Percentiles rank a stretch among this genome's conserved stretches.
Conservation (phyloP, 2,113 vertebrate species). For the Puntigrus tetrazona region DNA sequence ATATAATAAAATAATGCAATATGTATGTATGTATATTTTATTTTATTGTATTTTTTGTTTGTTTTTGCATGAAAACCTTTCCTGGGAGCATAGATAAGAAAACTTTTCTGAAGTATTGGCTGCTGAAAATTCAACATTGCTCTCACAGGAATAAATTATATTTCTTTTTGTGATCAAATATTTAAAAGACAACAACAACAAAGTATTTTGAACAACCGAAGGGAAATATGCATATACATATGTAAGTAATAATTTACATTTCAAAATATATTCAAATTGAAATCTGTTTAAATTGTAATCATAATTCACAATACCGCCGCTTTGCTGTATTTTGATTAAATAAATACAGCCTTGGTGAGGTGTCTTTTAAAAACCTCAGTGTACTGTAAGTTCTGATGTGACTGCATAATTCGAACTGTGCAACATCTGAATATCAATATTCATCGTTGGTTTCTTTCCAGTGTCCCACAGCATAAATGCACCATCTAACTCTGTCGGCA, state of each 20-base stretch:
- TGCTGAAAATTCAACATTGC: background rate
- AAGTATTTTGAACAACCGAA: too few species aligned
- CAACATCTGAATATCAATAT: conserved; percentile 27
- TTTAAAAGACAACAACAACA: too few species aligned
- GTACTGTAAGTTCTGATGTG: background rate
- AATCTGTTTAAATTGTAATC: background rate
- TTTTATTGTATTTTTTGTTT: too few species aligned
- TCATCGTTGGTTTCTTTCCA: background rate
- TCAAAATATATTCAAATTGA: background rate
- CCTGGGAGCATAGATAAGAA: too few species aligned
- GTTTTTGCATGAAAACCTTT: too few species aligned
- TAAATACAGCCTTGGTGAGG: background rate
- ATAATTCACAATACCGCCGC: background rate
- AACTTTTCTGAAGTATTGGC: background rate
- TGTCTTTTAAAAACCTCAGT: background rate
- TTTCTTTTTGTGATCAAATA: too few species aligned
- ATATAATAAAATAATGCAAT: too few species aligned
- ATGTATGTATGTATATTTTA: too few species aligned
- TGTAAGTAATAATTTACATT: too few species aligned
- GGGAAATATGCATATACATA: too few species aligned
- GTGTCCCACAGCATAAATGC: background rate
- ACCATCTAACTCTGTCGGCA: conserved; percentile 11
- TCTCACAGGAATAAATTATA: background rate
- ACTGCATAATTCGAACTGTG: background rate
- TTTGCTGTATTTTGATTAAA: background rate